These are phyloP conservation scores for Baronia brevicornis DNA, from an alignment of 2,888 invertebrate genomes.

Conservation along the genomic window DNA sequence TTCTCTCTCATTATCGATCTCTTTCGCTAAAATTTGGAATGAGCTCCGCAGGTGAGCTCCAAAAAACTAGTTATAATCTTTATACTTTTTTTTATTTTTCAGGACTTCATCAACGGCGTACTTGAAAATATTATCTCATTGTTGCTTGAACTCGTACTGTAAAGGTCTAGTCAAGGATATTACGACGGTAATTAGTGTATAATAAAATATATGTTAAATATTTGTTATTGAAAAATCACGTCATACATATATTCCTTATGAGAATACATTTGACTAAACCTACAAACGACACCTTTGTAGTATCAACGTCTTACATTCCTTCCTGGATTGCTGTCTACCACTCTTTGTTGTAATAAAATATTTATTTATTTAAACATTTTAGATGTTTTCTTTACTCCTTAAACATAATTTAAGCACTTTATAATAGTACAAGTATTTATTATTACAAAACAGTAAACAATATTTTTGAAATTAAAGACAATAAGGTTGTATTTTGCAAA, in stretches of 20 bases:
- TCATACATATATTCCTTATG: no score
- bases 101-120: constrained; percentile 1
- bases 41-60: no score
- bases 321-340: background rate
- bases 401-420: background rate
- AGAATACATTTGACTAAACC: background rate
- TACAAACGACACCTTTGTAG: background rate
- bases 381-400: background rate
- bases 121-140: background rate
- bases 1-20: no score
- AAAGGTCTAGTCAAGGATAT: background rate
- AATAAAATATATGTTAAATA: no score
- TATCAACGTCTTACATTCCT: background rate
- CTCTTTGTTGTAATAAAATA: constrained; percentile 1
- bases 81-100: no score
- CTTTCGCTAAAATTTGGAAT: no score
- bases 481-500: no score
- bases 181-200: no score
- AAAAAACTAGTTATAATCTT: no score
- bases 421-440: background rate
- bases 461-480: no score
- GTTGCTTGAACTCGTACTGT: constrained; percentile 2
- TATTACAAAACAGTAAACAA: no score
- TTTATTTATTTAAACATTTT: background rate
- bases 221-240: no score